These are phyloP conservation scores for Miniopterus natalensis DNA, from an alignment of 2,113 vertebrate species.

Conservation along the genomic window DNA sequence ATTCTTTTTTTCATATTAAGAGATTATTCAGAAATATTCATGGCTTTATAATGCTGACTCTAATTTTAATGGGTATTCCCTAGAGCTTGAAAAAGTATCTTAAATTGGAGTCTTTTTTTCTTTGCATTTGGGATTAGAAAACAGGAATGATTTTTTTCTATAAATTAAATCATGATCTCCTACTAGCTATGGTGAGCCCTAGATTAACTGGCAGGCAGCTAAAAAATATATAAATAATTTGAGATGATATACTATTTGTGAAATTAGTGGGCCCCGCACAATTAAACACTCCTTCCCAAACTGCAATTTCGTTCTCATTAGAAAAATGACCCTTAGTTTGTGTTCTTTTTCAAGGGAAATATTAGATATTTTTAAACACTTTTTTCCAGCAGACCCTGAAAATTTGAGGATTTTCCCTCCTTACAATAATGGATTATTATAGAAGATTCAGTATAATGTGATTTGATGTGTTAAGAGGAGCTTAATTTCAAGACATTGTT, in stretches of 20 bases:
- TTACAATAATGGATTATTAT: neutral
- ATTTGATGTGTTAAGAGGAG: slow-evolving; percentile 49
- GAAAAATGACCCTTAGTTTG: slow-evolving; percentile 6
- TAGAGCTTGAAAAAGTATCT: neutral
- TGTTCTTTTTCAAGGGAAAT: neutral
- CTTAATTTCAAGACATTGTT: slow-evolving; percentile 36
- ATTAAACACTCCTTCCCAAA: neutral
- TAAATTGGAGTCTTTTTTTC: slow-evolving; percentile 40
- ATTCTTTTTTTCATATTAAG: neutral
- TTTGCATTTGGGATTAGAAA: slow-evolving; percentile 48
- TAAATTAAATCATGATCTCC: slow-evolving; percentile 27
- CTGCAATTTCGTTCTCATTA: neutral
- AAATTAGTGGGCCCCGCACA: slow-evolving; percentile 33
- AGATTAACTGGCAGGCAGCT: slow-evolving; percentile 39
- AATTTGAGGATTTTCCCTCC: slow-evolving; percentile 33
- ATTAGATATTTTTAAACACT: slow-evolving; percentile 31
- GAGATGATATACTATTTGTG: neutral
- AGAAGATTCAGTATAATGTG: slow-evolving; percentile 51
- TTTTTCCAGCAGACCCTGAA: slow-evolving; percentile 32
- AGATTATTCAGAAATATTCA: slow-evolving; percentile 30
- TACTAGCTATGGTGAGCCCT: slow-evolving; percentile 6
- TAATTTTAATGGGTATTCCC: slow-evolving; percentile 51
- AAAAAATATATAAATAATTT: slow-evolving; percentile 55
- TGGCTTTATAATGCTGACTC: slow-evolving; percentile 20
- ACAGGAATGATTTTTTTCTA: slow-evolving; percentile 8